Conservation (phyloP, 2,113 vertebrate genomes). For the Anoura caudifer region DNA sequence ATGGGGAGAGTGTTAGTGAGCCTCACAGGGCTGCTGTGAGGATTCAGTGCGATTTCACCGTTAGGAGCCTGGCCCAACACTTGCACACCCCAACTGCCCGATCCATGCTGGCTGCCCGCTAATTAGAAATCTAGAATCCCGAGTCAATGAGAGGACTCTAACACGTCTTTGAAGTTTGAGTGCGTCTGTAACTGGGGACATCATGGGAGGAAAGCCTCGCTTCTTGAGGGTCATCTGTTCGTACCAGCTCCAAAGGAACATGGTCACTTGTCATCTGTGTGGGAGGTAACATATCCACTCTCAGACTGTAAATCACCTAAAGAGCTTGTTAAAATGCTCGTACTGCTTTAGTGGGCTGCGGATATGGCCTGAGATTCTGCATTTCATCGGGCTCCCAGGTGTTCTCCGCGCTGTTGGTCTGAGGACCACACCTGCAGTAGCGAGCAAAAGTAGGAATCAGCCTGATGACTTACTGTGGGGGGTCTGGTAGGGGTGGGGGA, state of each 20-base stretch:
- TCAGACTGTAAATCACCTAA: neutral
- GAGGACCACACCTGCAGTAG: neutral
- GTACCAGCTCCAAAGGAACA: neutral
- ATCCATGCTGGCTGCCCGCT: fast-evolving
- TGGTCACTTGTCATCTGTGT: no score
- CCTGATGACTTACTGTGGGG: neutral
- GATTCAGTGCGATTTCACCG: neutral
- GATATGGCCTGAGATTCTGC: neutral
- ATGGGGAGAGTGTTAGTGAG: neutral
- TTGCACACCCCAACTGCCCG: fast-evolving
- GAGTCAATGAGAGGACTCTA: neutral
- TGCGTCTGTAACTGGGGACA: neutral
- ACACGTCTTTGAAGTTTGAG: neutral
- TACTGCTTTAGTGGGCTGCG: neutral
- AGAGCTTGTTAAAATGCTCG: neutral
- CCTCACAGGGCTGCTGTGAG: fast-evolving
- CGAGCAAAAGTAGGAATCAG: neutral
- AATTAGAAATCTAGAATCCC: neutral
- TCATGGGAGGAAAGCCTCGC: neutral
- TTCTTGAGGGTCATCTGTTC: neutral
- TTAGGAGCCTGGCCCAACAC: neutral
- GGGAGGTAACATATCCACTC: neutral
- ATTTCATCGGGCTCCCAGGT: fast-evolving
- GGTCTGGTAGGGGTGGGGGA: neutral
- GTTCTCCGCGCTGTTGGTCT: neutral